These are phyloP conservation scores for Oreochromis niloticus DNA, from an alignment of 2,113 vertebrate genomes.

Conservation along the genomic window DNA sequence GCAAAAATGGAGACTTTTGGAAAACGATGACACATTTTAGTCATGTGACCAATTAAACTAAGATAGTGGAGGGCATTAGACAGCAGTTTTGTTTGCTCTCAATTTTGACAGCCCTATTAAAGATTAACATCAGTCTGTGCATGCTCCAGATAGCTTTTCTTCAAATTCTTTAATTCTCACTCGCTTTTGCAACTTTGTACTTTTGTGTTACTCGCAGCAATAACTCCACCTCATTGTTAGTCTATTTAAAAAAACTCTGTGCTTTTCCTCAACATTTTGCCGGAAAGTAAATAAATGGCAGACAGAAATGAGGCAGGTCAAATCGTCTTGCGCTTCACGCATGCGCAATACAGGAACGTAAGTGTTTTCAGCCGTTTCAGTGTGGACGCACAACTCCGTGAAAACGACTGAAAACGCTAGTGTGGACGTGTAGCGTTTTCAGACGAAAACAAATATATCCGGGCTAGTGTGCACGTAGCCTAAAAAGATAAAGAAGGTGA, in stretches of 20 bases:
- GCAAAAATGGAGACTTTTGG: background rate
- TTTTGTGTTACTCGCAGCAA: too few relatives aligned
- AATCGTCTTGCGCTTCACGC: background rate
- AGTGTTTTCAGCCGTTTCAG: background rate
- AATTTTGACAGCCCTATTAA: background rate
- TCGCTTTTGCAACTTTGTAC: background rate
- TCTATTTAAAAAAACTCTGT: too few relatives aligned
- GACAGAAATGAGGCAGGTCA: too few relatives aligned
- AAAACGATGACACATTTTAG: background rate
- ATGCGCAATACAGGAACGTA: background rate
- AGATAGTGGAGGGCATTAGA: fast-evolving
- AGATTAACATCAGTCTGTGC: fast-evolving
- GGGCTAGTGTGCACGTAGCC: background rate
- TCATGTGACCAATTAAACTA: background rate
- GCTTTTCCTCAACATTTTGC: too few relatives aligned
- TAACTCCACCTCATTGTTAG: too few relatives aligned
- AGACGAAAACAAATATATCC: background rate
- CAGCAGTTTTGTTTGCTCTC: background rate
- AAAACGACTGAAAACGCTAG: background rate
- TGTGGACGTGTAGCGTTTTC: background rate
- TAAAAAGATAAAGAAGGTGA: background rate
- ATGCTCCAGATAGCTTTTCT: background rate
- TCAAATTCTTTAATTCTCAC: background rate
- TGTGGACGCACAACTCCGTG: background rate
- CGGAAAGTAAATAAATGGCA: too few relatives aligned